These are phyloP conservation scores for Nymphalis polychloros DNA, from an alignment of 2,888 invertebrate species.

Conservation along the genomic window DNA sequence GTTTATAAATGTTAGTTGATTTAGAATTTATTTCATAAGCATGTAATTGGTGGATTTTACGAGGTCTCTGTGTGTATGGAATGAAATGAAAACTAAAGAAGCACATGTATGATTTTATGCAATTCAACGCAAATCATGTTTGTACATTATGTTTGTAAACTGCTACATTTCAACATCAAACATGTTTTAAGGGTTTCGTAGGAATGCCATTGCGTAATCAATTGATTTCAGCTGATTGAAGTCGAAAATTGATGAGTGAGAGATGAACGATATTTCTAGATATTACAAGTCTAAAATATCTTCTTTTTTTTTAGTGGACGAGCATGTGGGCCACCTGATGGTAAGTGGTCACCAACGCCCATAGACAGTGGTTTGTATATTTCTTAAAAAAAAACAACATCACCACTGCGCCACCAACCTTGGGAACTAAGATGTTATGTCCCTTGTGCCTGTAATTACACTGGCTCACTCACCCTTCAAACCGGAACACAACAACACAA, in stretches of 20 bases:
- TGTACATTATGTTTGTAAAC: slow-evolving; percentile 24
- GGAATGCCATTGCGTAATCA: slow-evolving; percentile 33
- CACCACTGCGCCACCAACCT: too few relatives aligned
- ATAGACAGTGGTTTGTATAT: too few relatives aligned
- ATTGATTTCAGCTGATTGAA: slow-evolving; percentile 17
- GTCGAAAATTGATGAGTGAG: slow-evolving; percentile 6
- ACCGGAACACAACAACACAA: too few relatives aligned
- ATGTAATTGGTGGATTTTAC: slow-evolving; percentile 75
- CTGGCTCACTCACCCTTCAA: too few relatives aligned
- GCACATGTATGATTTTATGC: slow-evolving; percentile 34
- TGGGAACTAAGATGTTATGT: too few relatives aligned
- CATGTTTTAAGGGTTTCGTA: slow-evolving; percentile 30
- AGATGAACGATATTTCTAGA: not conserved
- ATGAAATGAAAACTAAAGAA: slow-evolving; percentile 53
- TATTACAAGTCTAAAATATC: not conserved
- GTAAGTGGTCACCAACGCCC: too few relatives aligned
- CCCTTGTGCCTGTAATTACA: too few relatives aligned
- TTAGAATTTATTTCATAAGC: slow-evolving; percentile 54
- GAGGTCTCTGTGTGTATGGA: slow-evolving; percentile 63
- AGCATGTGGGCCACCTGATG: too few relatives aligned
- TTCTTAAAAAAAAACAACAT: too few relatives aligned
- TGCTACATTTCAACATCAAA: slow-evolving; percentile 17
- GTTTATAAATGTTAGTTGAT: slow-evolving; percentile 41
- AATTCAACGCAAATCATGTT: slow-evolving; percentile 21
- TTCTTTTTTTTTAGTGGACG: too few relatives aligned